Evolutionary conservation across 2,888 invertebrate genomes (phyloP), one percentile per base, ranked within the genome.

Genomic region (Scaptomyza reducta): DNA sequence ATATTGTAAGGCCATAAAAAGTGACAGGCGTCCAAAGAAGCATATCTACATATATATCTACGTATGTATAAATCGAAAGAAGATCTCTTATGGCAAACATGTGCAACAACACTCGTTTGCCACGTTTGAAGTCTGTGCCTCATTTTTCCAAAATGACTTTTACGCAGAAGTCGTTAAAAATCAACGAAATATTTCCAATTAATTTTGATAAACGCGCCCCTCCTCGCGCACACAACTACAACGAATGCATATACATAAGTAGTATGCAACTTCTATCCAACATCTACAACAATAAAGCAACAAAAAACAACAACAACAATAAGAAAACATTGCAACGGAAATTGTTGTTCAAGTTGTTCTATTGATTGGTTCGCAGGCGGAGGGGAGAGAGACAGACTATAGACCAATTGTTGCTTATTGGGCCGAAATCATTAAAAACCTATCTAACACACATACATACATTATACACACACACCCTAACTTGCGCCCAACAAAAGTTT

Each of bases 111-210:
- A 16, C 40, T 2, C 38, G 38, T 74, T 51, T 51, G 72, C 66
- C 61, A 44, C 74, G 66, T 78, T 74, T 78, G 76, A 80, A 58
- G 67, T 80, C 31, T 63, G 31, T 65, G 64, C 66, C 74, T 77
- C 74, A 69, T 69, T 72, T 60, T 65, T 67, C 62, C 72, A 67
- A 82, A 81, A 81, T 83, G 79, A 82, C 77, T 84, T 84, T 87
- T 86, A 79, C 81, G 68, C 79, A 81, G 86, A 86, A 86, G 76
- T 81, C 86, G 79, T 86, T 85, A 86, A 86, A 85, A 70, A 77
- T 79, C 73, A 76, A 85, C 77, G 81, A 76, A 76, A 85, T 10
- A 83, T 78, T 85, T 85, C 77, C 85, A 83, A 79, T 81, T 85
- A 84, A 85, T 83, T 85, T 87, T 86, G 83, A 87, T 77, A 87